These are phyloP conservation scores for Scaptomyza flava DNA, from an alignment of 2,888 invertebrate species.

Conservation along the genomic window DNA sequence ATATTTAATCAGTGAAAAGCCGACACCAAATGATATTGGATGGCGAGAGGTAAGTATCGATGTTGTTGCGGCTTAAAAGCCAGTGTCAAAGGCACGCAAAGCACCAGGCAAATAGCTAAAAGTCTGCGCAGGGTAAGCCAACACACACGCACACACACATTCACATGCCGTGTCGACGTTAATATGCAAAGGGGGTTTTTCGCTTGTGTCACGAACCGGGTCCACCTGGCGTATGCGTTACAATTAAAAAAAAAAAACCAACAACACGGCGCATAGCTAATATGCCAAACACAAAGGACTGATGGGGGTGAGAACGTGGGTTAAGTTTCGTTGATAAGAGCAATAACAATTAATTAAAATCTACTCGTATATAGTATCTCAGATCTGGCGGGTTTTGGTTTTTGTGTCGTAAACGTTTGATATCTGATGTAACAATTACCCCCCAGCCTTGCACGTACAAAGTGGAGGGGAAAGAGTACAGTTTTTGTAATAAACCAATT, in stretches of 20 bases:
- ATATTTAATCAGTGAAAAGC: slow-evolving; percentile 55
- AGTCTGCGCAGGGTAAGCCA: slow-evolving; percentile 6
- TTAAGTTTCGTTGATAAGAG: slow-evolving; percentile 52
- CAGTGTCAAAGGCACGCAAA: slow-evolving; percentile 50
- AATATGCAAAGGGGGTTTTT: slow-evolving; percentile 63
- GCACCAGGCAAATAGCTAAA: slow-evolving; percentile 40
- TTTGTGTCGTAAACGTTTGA: slow-evolving; percentile 35
- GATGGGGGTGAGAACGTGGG: not conserved
- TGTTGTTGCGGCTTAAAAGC: slow-evolving; percentile 18
- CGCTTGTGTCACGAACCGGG: slow-evolving; percentile 17
- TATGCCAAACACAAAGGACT: slow-evolving; percentile 20
- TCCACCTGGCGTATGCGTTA: slow-evolving; percentile 69
- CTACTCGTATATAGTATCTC: slow-evolving; percentile 29
- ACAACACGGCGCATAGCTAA: slow-evolving; percentile 37
- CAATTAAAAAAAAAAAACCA: slow-evolving; percentile 67
- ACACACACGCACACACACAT: slow-evolving; percentile 6
- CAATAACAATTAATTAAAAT: slow-evolving; percentile 76
- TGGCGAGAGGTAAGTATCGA: slow-evolving; percentile 26
- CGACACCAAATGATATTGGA: slow-evolving; percentile 48
- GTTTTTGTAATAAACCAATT: slow-evolving; percentile 56
- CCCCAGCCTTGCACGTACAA: not conserved
- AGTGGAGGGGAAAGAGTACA: slow-evolving; percentile 11
- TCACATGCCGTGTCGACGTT: slow-evolving; percentile 32
- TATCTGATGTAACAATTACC: slow-evolving; percentile 46
- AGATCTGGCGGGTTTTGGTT: slow-evolving; percentile 28